Conservation (phyloP, 2,113 vertebrate species). For the Rhegmatorhina hoffmannsi region DNA sequence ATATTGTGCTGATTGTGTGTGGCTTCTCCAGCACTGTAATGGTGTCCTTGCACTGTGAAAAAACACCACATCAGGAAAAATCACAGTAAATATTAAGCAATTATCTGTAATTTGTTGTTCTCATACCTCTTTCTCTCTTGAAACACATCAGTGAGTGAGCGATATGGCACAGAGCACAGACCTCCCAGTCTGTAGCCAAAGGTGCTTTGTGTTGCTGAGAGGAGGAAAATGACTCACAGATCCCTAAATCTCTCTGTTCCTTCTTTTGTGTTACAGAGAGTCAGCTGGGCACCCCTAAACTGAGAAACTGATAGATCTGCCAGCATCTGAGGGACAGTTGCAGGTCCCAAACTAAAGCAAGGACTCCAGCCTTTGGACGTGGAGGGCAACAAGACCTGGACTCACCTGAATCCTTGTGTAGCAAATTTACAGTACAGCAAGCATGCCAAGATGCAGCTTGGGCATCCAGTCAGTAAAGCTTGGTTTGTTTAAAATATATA, state of each 20-base stretch:
- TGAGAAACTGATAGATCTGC: not conserved
- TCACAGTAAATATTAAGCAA: not conserved
- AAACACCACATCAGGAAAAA: not conserved
- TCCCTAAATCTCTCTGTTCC: conserved; percentile 10
- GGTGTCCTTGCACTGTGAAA: not conserved
- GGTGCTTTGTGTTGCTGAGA: not conserved
- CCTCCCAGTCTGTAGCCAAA: not conserved
- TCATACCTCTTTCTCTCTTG: not conserved
- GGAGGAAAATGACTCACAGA: conserved; percentile 28
- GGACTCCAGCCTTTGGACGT: not conserved
- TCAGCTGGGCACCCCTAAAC: not conserved
- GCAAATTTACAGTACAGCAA: accelerated
- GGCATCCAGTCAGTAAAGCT: not conserved
- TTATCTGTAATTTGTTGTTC: not conserved
- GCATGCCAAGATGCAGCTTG: not conserved
- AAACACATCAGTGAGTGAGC: not conserved
- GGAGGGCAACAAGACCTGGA: not conserved
- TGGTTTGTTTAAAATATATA: not conserved
- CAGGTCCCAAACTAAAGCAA: not conserved
- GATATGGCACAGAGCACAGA: not conserved
- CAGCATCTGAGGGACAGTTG: not conserved
- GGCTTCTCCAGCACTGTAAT: not conserved
- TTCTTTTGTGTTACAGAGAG: conserved; percentile 34
- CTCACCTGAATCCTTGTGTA: not conserved
- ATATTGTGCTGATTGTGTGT: not conserved